These are phyloP conservation scores for Miichthys miiuy DNA, from an alignment of 2,797 vertebrate genomes.

Conservation along the genomic window DNA sequence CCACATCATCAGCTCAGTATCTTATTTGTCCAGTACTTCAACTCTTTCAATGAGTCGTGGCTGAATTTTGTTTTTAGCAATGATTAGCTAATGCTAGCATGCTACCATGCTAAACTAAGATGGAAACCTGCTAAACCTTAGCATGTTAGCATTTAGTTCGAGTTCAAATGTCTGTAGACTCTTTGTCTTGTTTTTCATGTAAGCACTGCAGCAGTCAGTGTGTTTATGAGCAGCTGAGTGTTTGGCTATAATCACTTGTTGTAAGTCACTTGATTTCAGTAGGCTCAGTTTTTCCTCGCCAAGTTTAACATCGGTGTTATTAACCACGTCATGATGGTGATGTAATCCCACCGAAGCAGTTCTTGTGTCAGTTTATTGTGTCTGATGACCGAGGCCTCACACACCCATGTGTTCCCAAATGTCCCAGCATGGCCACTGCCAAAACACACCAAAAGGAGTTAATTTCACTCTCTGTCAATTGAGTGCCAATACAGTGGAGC, in stretches of 20 bases:
- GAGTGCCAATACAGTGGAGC: slow-evolving; percentile 77
- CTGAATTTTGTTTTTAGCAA: background rate
- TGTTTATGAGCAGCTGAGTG: background rate
- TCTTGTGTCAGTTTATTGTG: background rate
- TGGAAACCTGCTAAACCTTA: background rate
- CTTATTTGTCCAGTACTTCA: background rate
- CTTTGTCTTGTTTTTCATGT: background rate
- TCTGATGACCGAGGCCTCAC: slow-evolving; percentile 31
- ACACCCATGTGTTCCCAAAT: slow-evolving; percentile 20
- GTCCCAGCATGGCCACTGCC: slow-evolving; percentile 45
- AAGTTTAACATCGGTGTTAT: background rate
- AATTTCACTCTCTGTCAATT: slow-evolving; percentile 75
- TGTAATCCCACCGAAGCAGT: background rate
- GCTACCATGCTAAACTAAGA: background rate
- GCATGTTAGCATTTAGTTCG: background rate
- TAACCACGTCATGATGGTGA: background rate
- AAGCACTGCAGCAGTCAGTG: background rate
- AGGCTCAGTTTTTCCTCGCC: background rate
- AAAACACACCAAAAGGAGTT: slow-evolving; percentile 62
- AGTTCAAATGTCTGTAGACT: background rate
- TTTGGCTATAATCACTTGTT: background rate
- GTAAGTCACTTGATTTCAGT: background rate
- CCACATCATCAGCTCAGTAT: background rate
- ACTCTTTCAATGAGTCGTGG: background rate
- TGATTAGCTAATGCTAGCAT: background rate